Conservation (phyloP, 2,888 invertebrate genomes). For the Perithous albicinctus region DNA sequence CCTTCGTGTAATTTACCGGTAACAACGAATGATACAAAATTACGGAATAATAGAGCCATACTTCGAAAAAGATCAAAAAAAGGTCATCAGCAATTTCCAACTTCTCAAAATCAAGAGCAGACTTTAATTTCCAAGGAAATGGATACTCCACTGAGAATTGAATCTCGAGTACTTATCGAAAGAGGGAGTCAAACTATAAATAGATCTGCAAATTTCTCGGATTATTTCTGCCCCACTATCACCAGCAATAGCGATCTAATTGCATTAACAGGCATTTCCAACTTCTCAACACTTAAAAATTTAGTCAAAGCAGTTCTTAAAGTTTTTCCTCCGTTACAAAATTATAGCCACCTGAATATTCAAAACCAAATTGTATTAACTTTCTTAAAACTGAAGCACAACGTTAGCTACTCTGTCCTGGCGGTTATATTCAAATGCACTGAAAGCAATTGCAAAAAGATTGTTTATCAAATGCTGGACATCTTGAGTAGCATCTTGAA, state of each 20-base stretch:
- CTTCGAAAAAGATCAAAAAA: background rate
- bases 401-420: constrained; percentile 20
- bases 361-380: background rate
- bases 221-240: background rate
- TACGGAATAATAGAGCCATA: background rate
- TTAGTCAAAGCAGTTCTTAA: background rate
- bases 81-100: no score
- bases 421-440: constrained; percentile 16
- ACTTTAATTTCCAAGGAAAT: background rate
- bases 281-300: constrained; percentile 1
- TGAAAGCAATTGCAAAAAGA: background rate
- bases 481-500: constrained; percentile 21
- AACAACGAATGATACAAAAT: background rate
- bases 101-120: background rate
- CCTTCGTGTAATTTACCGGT: constrained; percentile 3
- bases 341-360: background rate
- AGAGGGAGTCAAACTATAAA: background rate
- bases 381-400: constrained; percentile 23
- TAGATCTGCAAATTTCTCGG: background rate
- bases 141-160: background rate
- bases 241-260: background rate
- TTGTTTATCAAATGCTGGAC: constrained; percentile 12
- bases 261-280: background rate
- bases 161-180: background rate
- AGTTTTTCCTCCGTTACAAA: background rate